Base-by-base conservation (phyloP, 1,140 invertebrate species). In the Ericerus pela region DNA sequence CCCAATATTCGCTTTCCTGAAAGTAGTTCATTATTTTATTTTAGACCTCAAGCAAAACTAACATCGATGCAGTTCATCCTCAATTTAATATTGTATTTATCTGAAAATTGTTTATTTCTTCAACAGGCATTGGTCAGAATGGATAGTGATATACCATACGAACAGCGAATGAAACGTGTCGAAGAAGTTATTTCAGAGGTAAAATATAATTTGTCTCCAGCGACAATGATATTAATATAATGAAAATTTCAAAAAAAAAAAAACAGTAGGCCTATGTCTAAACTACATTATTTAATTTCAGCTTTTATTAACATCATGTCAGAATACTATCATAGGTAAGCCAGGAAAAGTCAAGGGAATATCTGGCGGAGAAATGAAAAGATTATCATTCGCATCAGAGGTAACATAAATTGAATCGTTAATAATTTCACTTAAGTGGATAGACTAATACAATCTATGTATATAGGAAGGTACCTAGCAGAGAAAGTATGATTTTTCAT, bases 361-460 rank as follows among this genome's bases (percentile, higher is more conserved):
- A 27, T 96, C 92, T 0, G 93, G 93, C 16, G 94, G 94, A 0
- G 95, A 98, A 72, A 86, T 84, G 74, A 96, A 95, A 68, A 76
- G 94, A 61, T 70, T 98, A n/a, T 84, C 92, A 0, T 96, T 97
- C 70, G 94, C 92, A 27, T 88, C 89, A 0, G 94, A 97, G 74
- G 88, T 94, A 47, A 20, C 6, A 37, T 6, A 38, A 38, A 14
- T n/a, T n/a, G 30, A 8, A n/a, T 11, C n/a, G n/a, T n/a, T n/a
- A n/a, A n/a, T n/a, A n/a, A n/a, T n/a, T n/a, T n/a, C n/a, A n/a
- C n/a, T n/a, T n/a, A n/a, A n/a, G n/a, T n/a, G n/a, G n/a, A n/a
- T n/a, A n/a, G n/a, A n/a, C n/a, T n/a, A n/a, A n/a, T n/a, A n/a
- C n/a, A n/a, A n/a, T n/a, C n/a, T n/a, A n/a, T n/a, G n/a, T n/a